These are phyloP conservation scores for Alauda arvensis DNA, from an alignment of 2,797 vertebrate species.

Conservation along the genomic window DNA sequence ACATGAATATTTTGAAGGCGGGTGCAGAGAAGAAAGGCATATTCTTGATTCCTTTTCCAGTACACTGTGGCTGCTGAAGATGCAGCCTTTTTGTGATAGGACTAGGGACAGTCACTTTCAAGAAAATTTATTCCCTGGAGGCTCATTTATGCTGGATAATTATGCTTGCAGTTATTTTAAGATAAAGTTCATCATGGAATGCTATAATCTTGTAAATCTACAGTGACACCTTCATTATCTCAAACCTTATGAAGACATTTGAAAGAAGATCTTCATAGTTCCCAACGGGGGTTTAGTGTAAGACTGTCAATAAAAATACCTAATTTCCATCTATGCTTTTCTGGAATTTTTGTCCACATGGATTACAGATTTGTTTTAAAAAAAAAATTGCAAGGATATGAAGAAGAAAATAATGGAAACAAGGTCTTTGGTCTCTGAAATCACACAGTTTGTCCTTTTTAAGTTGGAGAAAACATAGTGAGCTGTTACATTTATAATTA, in stretches of 20 bases:
- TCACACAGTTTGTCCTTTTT: not conserved
- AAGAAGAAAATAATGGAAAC: not conserved
- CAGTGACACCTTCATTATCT: conserved; percentile 17
- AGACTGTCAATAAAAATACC: not conserved
- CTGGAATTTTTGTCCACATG: not conserved
- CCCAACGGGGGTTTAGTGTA: not conserved
- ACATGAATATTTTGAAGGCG: not conserved
- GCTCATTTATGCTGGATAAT: conserved; percentile 20
- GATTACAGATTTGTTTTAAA: not conserved
- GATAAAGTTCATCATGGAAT: conserved; percentile 17
- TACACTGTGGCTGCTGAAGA: not conserved
- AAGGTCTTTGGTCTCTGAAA: not conserved
- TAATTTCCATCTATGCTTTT: not conserved
- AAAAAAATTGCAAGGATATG: not conserved
- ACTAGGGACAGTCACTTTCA: not conserved
- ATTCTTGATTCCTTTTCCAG: not conserved
- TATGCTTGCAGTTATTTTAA: conserved; percentile 37
- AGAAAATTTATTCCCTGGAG: conserved; percentile 19
- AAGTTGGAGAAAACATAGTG: not conserved
- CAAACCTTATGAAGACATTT: not conserved
- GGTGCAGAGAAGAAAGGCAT: not conserved
- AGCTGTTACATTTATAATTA: conserved; percentile 5
- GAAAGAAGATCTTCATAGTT: not conserved
- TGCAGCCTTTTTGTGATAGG: not conserved
- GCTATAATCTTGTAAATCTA: conserved; percentile 27